Evolutionary conservation across 2,113 vertebrate genomes (phyloP).

Genomic region (Panthera uncia): DNA sequence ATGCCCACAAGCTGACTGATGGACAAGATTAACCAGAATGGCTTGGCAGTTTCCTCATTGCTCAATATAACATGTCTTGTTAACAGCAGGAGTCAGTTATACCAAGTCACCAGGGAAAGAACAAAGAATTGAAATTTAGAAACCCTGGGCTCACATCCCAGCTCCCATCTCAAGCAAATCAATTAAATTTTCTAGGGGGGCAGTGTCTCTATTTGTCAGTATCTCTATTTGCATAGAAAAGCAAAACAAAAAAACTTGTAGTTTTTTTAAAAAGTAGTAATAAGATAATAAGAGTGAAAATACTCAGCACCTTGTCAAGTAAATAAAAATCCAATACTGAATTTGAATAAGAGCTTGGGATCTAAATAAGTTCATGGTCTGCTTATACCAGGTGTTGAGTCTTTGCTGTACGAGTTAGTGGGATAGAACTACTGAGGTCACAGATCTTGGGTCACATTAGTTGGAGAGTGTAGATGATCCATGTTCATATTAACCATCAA

Average conservation of each 20-base stretch:
- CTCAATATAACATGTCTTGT: background rate
- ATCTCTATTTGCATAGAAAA: background rate
- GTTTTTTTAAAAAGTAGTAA: background rate
- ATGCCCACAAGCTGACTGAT: background rate
- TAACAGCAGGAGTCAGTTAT: background rate
- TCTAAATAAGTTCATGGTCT: background rate
- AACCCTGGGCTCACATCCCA: background rate
- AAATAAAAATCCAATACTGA: slow-evolving; percentile 9
- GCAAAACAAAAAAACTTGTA: background rate
- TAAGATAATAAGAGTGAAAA: slow-evolving; percentile 16
- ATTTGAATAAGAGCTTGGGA: background rate
- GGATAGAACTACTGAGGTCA: background rate
- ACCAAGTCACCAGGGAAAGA: background rate
- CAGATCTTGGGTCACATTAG: background rate
- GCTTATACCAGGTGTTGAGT: background rate
- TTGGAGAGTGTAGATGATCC: background rate
- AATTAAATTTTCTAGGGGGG: background rate
- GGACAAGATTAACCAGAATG: background rate
- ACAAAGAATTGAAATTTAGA: background rate
- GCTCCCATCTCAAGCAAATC: background rate
- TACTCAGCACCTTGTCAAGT: background rate
- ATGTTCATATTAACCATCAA: background rate
- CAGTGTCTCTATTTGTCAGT: background rate
- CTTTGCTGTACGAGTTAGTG: background rate
- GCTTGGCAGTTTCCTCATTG: background rate